Evolutionary conservation across 2,797 vertebrate species (phyloP).

Genomic region (Acanthopagrus latus): DNA sequence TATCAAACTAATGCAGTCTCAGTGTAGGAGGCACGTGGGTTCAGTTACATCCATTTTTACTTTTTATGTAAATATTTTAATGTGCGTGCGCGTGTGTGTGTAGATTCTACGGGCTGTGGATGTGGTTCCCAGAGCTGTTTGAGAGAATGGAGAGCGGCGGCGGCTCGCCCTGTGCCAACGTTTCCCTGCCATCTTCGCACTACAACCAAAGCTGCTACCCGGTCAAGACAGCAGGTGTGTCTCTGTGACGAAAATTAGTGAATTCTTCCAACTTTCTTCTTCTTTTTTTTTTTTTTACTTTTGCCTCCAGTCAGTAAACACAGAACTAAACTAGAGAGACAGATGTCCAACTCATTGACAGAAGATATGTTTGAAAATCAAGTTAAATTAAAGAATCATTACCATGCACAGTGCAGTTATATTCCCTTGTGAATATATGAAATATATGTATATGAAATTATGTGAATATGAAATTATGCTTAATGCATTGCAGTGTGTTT

Average conservation of each 20-base stretch:
- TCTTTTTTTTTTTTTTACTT: not conserved
- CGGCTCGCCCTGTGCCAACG: conserved; percentile 77
- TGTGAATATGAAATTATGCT: too few relatives aligned
- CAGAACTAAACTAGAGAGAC: not conserved
- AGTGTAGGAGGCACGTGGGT: not conserved
- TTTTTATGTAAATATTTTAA: not conserved
- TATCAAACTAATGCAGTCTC: too few relatives aligned
- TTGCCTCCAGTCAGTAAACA: not conserved
- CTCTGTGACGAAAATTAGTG: not conserved
- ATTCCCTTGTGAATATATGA: too few relatives aligned
- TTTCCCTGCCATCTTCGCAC: conserved; percentile 21
- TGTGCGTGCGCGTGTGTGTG: not conserved
- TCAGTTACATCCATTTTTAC: not conserved
- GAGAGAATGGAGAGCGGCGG: conserved; percentile 75
- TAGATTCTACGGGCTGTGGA: conserved; percentile 88
- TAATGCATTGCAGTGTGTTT: too few relatives aligned
- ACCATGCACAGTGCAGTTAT: too few relatives aligned
- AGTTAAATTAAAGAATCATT: too few relatives aligned
- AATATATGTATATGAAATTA: too few relatives aligned
- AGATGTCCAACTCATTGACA: not conserved
- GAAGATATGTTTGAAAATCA: not conserved
- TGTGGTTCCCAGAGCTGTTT: conserved; percentile 88
- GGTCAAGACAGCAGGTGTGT: conserved; percentile 81
- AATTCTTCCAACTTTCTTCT: not conserved
- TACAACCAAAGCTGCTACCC: conserved; percentile 80